Percentiles rank a stretch among this genome's conserved stretches.
These are phyloP conservation scores for Rhysida immarginata DNA, from an alignment of 1,140 invertebrate genomes.

Conservation along the genomic window DNA sequence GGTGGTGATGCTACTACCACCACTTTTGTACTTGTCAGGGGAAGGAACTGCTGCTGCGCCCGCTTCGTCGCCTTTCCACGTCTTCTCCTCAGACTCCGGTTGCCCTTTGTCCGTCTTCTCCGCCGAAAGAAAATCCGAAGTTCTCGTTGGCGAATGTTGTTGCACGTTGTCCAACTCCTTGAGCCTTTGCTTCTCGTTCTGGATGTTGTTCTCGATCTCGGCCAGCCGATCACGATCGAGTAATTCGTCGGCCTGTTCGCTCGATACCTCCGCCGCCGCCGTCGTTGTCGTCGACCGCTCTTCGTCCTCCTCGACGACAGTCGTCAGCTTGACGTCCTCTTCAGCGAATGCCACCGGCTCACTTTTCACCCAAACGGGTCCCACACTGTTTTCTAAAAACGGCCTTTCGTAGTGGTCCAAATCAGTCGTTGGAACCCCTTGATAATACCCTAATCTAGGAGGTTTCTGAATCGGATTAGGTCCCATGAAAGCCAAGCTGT, in stretches of 20 bases:
- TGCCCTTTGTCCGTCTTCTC: neutral
- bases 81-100: neutral
- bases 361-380: neutral
- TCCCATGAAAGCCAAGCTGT: neutral
- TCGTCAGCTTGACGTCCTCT: neutral
- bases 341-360: neutral
- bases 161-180: neutral
- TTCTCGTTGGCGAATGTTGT: neutral
- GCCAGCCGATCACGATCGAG: neutral
- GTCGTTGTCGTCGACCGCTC: neutral
- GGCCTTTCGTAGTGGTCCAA: neutral
- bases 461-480: neutral
- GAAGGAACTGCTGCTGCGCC: neutral
- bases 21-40: neutral
- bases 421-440: neutral
- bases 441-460: neutral
- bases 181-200: neutral
- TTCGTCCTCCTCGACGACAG: neutral
- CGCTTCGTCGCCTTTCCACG: neutral
- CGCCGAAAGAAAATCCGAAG: neutral
- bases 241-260: neutral
- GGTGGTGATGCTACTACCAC: neutral
- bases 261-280: neutral
- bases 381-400: neutral
- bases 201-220: neutral